phyloP scores from a whole-genome alignment of 2,797 vertebrate species.

The Glyptemys insculpta region DNA sequence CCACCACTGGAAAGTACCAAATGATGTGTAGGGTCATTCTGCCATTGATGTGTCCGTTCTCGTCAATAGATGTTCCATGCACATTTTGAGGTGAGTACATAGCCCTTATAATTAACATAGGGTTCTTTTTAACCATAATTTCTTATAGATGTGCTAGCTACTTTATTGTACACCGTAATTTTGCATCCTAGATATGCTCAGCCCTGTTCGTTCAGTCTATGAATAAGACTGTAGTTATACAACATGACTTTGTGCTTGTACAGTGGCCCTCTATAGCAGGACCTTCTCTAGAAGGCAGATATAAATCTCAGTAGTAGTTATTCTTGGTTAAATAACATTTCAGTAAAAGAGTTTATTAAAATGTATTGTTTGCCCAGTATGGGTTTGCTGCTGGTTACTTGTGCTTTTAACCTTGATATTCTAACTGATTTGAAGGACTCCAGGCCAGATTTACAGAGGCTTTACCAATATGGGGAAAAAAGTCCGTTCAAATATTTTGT shows the following conservation, averaged over 20 bases:
- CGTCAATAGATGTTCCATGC: not conserved
- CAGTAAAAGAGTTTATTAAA: slow-evolving; percentile 2
- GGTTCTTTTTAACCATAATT: rapidly evolving
- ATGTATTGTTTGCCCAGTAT: not conserved
- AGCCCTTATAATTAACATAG: not conserved
- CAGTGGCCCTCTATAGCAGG: not conserved
- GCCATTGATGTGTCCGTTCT: not conserved
- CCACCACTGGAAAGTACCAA: not conserved
- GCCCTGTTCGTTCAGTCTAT: not conserved
- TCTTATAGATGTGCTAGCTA: not conserved
- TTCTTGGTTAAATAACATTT: slow-evolving; percentile 12
- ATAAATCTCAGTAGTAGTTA: not conserved
- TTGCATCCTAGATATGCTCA: not conserved
- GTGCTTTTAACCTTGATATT: slow-evolving; percentile 32
- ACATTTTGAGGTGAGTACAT: no score
- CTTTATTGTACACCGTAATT: not conserved
- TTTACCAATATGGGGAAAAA: not conserved
- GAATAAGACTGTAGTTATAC: not conserved
- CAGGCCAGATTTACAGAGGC: not conserved
- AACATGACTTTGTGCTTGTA: not conserved
- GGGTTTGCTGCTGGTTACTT: not conserved
- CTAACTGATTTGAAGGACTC: not conserved
- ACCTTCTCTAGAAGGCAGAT: not conserved
- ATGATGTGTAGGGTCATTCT: not conserved
- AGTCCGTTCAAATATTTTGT: not conserved